Evolutionary conservation across 1,140 invertebrate species (phyloP), one percentile per base, ranked within the genome.

Genomic region (Vanessa tameamea): DNA sequence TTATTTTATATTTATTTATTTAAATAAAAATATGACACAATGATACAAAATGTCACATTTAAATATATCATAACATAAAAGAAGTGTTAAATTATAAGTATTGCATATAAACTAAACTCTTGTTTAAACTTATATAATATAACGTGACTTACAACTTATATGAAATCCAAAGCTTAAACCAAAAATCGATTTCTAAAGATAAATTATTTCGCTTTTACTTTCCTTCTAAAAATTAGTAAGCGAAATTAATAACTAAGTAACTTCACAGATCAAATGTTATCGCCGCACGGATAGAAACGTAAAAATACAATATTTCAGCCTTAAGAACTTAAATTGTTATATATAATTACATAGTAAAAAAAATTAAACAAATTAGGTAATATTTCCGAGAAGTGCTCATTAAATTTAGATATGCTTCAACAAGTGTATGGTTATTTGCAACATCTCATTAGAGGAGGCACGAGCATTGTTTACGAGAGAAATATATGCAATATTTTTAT

Each of bases 401-500:
- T 74, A 69, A 48, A 64, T 74, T 74, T 69, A 48, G 61, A 64
- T 69, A 69, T 47, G 59, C 50, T 64, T 64, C 61, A 69, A 74
- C 66, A 64, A 74, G 66, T 51, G 66, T 69, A 74, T 31, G 55
- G 31, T 43, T 68, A 53, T 68, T 63, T 47, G 67, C 72, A 69
- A 74, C 59, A 69, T 69, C 72, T 74, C 66, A 74, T 74, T 69
- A 74, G 57, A 47, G 23, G 55, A 48, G 63, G 53, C 47, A 69
- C 57, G 37, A 37, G 72, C 72, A 74, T 74, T 74, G 72, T 74
- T 47, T 64, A 64, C 66, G 67, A 20, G 67, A 51, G 61, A 74
- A 65, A 74, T 69, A 73, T 69, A 74, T 69, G 72, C 72, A 74
- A 74, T 74, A 74, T 74, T 69, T 74, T 69, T 73, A 73, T 73